Conservation (phyloP, 2,797 vertebrate genomes). For the Oryzias dopingdopingensis region DNA sequence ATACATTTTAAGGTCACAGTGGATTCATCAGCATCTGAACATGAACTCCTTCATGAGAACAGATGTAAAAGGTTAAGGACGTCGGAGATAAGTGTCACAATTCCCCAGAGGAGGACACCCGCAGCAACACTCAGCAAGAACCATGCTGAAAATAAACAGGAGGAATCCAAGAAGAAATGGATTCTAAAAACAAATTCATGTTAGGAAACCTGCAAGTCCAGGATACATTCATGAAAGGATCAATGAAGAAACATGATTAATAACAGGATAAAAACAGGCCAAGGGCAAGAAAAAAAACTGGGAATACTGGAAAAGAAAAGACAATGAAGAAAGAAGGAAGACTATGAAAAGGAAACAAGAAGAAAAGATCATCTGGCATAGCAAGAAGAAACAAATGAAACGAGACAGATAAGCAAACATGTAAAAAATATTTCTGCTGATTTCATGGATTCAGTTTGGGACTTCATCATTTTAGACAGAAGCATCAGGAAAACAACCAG, state of each 20-base stretch:
- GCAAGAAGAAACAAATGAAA: not conserved
- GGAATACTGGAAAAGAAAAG: not conserved
- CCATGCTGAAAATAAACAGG: slow-evolving; percentile 49
- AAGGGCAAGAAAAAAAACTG: too few species aligned
- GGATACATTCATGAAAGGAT: too few species aligned
- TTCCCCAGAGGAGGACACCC: slow-evolving; percentile 54
- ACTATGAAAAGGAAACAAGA: slow-evolving; percentile 15
- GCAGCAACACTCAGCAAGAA: slow-evolving; percentile 45
- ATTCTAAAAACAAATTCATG: slow-evolving; percentile 1
- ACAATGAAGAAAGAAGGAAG: slow-evolving; percentile 1
- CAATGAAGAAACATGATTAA: too few species aligned
- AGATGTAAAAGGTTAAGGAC: slow-evolving; percentile 9
- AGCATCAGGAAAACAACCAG: too few species aligned
- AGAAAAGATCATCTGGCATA: not conserved
- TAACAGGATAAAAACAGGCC: too few species aligned
- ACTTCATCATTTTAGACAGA: too few species aligned
- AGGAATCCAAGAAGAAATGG: slow-evolving; percentile 3
- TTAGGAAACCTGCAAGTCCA: not conserved
- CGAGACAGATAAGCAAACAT: not conserved
- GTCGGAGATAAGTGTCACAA: slow-evolving; percentile 44
- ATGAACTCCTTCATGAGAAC: slow-evolving; percentile 1
- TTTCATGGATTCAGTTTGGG: too few species aligned
- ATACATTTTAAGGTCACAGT: not conserved
- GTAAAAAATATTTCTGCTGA: not conserved
- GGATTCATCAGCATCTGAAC: too few species aligned